Conservation (phyloP, 2,797 vertebrate species). For the Eupleurogrammus muticus region DNA sequence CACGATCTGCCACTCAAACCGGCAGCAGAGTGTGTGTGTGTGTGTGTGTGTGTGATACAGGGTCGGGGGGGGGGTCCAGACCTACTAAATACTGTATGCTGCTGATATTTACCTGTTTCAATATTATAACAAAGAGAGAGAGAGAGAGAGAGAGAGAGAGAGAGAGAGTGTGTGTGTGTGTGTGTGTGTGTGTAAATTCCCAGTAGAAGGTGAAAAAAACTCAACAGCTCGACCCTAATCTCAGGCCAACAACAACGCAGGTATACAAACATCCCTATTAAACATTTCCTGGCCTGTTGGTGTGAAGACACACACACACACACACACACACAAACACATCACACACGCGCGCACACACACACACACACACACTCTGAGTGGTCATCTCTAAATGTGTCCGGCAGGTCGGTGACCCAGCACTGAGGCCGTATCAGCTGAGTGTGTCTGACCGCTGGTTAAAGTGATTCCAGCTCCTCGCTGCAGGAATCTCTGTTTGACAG, state of each 20-base stretch:
- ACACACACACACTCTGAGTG: conserved; percentile 70
- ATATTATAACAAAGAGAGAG: conserved; percentile 61
- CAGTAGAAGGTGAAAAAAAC: conserved; percentile 34
- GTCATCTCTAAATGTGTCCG: conserved; percentile 81
- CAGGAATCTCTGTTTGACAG: no score
- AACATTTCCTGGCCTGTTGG: conserved; percentile 39
- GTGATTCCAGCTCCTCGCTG: conserved; percentile 67
- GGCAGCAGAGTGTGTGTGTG: conserved; percentile 53
- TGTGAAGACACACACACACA: conserved; percentile 33
- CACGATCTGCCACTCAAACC: conserved; percentile 73
- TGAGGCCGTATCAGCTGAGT: conserved; percentile 64
- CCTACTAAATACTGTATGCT: conserved; percentile 69
- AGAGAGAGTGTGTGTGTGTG: conserved; percentile 27
- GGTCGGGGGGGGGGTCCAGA: conserved; percentile 68
- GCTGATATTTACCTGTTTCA: conserved; percentile 66
- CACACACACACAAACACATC: conserved; percentile 37
- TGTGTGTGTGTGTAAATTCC: no score
- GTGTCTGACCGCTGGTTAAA: conserved; percentile 69
- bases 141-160: no score
- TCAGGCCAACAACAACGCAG: conserved; percentile 39
- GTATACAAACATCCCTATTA: conserved; percentile 56
- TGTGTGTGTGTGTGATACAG: conserved; percentile 30
- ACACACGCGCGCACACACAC: no score
- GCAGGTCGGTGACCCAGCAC: conserved; percentile 82
- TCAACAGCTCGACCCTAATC: conserved; percentile 42